A percentile compares a stretch with the other conserved stretches of the same genome.
Evolutionary conservation across 2,888 invertebrate species (phyloP).

Genomic region (Dynastes grantii): DNA sequence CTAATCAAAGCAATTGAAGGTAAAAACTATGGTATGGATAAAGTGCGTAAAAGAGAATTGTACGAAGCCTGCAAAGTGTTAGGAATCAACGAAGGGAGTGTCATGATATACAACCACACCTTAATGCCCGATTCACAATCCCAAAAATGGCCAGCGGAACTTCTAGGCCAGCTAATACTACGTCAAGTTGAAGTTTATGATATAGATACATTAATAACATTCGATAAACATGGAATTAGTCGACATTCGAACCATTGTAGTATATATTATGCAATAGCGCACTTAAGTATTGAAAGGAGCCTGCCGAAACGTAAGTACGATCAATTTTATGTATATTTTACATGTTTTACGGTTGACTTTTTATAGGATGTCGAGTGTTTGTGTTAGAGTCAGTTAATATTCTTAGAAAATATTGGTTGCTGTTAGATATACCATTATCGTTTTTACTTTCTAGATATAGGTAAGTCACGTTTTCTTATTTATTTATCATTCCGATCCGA

Average conservation of each 20-base stretch:
- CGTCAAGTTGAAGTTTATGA: constrained; percentile 81
- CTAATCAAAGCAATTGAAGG: constrained; percentile 61
- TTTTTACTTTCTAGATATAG: constrained; percentile 84
- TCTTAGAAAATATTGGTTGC: constrained; percentile 87
- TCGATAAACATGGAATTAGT: constrained; percentile 95
- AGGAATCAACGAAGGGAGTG: constrained; percentile 84
- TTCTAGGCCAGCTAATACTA: constrained; percentile 77
- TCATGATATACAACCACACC: constrained; percentile 81
- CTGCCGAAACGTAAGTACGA: constrained; percentile 80
- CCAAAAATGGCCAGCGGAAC: constrained; percentile 82
- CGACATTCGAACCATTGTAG: constrained; percentile 94
- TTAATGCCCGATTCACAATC: constrained; percentile 85
- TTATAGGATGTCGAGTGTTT: constrained; percentile 84
- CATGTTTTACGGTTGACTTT: constrained; percentile 65
- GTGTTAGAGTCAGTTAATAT: constrained; percentile 89
- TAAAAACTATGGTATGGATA: constrained; percentile 69
- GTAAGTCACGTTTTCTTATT: constrained; percentile 68
- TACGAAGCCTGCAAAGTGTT: constrained; percentile 85
- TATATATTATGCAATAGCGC: constrained; percentile 86
- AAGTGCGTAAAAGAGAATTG: constrained; percentile 83
- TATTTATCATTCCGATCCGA: background rate
- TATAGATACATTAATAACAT: constrained; percentile 91
- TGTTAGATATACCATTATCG: constrained; percentile 88
- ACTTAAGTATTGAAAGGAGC: constrained; percentile 83
- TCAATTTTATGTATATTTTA: background rate